Evolutionary conservation across 2,113 vertebrate genomes (phyloP).

Genomic region (Myxocyprinus asiaticus): DNA sequence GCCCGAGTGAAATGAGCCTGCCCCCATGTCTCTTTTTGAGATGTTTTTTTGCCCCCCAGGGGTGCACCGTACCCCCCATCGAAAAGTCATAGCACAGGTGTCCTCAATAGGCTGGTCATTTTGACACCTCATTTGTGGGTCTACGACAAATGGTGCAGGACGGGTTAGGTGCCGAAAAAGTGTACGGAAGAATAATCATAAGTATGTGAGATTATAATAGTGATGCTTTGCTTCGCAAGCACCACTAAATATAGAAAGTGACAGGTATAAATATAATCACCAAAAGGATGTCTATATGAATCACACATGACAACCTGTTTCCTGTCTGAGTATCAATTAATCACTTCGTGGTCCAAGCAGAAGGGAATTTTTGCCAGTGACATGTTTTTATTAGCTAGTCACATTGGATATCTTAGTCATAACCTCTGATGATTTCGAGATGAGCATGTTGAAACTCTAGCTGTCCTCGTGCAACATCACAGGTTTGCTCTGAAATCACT

Average conservation of each 20-base stretch:
- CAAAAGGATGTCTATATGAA: slow-evolving; percentile 54
- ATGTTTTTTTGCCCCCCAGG: too few relatives aligned
- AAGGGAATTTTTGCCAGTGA: slow-evolving; percentile 46
- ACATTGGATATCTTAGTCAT: slow-evolving; percentile 31
- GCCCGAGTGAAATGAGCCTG: too few relatives aligned
- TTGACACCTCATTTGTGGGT: too few relatives aligned
- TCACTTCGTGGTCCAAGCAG: slow-evolving; percentile 57
- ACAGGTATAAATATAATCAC: slow-evolving; percentile 59
- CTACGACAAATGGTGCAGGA: too few relatives aligned
- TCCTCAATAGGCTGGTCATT: too few relatives aligned
- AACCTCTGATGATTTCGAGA: slow-evolving; percentile 28
- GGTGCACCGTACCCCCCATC: too few relatives aligned
- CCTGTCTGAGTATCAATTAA: slow-evolving; percentile 56
- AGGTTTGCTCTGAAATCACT: slow-evolving; percentile 1
- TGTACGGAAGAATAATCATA: too few relatives aligned
- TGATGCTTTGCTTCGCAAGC: too few relatives aligned
- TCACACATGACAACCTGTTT: slow-evolving; percentile 63
- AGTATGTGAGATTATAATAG: too few relatives aligned
- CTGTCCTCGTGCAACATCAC: neutral
- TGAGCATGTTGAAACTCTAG: slow-evolving; percentile 4
- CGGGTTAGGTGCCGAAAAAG: too few relatives aligned
- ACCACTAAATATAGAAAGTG: slow-evolving; percentile 30
- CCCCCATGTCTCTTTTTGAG: too few relatives aligned
- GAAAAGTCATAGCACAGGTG: too few relatives aligned
- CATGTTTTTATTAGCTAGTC: slow-evolving; percentile 57